These are phyloP conservation scores for Nothocercus julius DNA, from an alignment of 2,113 vertebrate species.

Conservation along the genomic window DNA sequence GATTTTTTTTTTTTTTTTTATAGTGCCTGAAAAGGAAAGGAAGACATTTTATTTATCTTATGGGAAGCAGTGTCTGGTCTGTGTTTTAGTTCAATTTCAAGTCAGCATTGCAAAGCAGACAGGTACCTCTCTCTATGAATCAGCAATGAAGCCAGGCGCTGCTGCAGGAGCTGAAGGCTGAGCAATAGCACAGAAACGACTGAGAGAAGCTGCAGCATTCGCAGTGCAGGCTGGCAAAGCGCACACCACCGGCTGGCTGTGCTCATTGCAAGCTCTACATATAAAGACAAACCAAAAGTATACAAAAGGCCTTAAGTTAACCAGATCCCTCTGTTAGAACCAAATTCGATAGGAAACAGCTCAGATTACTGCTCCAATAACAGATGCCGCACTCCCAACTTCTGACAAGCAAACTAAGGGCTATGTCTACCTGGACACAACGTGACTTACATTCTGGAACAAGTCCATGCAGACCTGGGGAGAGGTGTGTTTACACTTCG, in stretches of 20 bases:
- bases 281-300: neutral
- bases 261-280: neutral
- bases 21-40: conserved; percentile 16
- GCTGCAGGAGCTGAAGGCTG: neutral
- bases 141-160: neutral
- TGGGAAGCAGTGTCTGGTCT: neutral
- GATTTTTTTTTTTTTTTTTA: neutral
- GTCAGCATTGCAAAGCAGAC: neutral
- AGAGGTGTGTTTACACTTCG: neutral
- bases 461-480: neutral
- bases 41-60: neutral
- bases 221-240: neutral
- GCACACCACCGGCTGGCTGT: neutral
- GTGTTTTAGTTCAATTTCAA: neutral
- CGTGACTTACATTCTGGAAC: conserved; percentile 23
- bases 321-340: conserved; percentile 6
- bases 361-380: neutral
- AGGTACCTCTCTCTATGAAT: neutral
- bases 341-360: conserved; percentile 19
- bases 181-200: neutral
- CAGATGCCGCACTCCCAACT: neutral
- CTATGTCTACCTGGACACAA: neutral
- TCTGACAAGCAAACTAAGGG: neutral
- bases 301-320: neutral
- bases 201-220: neutral